These are phyloP conservation scores for Erannis defoliaria DNA, from an alignment of 2,888 invertebrate genomes.

Conservation along the genomic window DNA sequence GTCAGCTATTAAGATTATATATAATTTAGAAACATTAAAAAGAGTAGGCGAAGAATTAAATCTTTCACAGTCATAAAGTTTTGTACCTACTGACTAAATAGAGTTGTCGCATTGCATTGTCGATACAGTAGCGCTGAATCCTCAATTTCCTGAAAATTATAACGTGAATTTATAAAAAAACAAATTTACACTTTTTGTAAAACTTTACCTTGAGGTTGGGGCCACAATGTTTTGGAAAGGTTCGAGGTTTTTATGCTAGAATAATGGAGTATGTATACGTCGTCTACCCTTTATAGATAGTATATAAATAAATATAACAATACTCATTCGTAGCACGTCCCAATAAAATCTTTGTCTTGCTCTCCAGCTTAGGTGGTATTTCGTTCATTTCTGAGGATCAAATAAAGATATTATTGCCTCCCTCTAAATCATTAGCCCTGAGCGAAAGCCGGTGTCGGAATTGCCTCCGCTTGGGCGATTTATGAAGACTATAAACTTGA, in stretches of 20 bases:
- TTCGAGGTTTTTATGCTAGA: too few relatives aligned
- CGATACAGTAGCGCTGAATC: not conserved
- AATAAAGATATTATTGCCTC: constrained; percentile 38
- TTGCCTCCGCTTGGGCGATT: constrained; percentile 47
- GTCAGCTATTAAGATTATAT: constrained; percentile 9
- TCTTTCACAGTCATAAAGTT: constrained; percentile 10
- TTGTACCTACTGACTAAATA: constrained; percentile 2
- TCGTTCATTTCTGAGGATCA: constrained; percentile 41
- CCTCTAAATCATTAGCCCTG: constrained; percentile 34
- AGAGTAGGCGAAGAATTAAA: not conserved
- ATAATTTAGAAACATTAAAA: not conserved
- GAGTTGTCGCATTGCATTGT: not conserved
- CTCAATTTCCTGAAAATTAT: too few relatives aligned
- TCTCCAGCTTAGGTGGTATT: constrained; percentile 24
- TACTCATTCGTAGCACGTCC: not conserved
- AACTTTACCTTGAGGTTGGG: too few relatives aligned
- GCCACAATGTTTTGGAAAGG: too few relatives aligned
- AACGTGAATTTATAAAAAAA: not conserved
- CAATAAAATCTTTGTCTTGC: not conserved
- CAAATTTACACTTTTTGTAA: too few relatives aligned
- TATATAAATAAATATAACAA: not conserved
- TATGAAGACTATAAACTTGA: constrained; percentile 59
- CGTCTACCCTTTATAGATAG: too few relatives aligned
- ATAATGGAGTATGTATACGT: too few relatives aligned
- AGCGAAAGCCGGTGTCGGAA: constrained; percentile 31